Evolutionary conservation across 1,140 invertebrate species (phyloP).

Genomic region (Agrilus planipennis): DNA sequence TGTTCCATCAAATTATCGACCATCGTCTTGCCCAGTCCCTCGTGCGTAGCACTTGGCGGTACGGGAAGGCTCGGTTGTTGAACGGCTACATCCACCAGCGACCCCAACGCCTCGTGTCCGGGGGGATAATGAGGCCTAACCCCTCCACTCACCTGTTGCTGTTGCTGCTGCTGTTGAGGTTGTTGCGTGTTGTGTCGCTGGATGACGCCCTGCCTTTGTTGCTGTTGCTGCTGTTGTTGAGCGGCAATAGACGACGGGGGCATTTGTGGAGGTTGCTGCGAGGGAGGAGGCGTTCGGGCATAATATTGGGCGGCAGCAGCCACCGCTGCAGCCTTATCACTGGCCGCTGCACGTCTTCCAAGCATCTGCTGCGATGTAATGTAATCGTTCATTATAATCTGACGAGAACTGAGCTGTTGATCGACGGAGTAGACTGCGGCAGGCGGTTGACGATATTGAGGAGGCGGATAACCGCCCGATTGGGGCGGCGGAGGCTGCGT

Average conservation of each 20-base stretch:
- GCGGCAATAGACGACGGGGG: too few species aligned
- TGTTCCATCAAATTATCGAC: constrained; percentile 41
- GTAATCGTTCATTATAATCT: constrained; percentile 85
- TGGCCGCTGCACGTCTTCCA: constrained; percentile 27
- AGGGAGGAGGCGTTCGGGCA: constrained; percentile 41
- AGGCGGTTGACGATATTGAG: constrained; percentile 32
- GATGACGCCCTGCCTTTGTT: constrained; percentile 42
- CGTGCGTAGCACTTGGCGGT: constrained; percentile 49
- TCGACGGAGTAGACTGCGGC: constrained; percentile 55
- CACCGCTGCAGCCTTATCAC: constrained; percentile 28
- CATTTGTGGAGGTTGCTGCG: constrained; percentile 33
- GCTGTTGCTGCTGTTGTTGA: too few species aligned
- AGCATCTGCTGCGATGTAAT: constrained; percentile 87
- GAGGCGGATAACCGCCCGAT: constrained; percentile 19
- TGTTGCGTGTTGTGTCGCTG: constrained; percentile 41
- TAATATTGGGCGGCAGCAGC: constrained; percentile 35
- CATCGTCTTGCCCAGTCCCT: constrained; percentile 50
- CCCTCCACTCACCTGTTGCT: constrained; percentile 54
- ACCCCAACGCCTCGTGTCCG: constrained; percentile 73
- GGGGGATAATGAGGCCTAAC: constrained; percentile 45
- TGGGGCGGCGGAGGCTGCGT: constrained; percentile 19
- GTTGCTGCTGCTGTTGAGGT: constrained; percentile 33
- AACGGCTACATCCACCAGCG: constrained; percentile 75
- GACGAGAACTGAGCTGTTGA: constrained; percentile 54
- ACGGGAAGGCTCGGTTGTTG: constrained; percentile 74